Conservation (phyloP, 2,113 vertebrate genomes). For the Ammospiza nelsoni region DNA sequence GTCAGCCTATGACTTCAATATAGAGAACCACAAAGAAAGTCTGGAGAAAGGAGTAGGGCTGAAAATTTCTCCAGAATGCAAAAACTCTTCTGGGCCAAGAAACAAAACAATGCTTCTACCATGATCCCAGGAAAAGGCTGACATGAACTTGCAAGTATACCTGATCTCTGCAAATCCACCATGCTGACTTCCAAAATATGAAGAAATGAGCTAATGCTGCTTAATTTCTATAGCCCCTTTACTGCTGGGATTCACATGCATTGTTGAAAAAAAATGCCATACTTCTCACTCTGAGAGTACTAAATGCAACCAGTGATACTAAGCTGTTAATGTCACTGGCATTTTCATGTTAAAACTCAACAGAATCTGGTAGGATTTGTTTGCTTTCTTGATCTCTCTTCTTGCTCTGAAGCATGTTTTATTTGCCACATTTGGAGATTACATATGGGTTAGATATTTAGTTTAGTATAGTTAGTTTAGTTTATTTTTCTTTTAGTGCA, state of each 20-base stretch:
- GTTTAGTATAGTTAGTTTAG: background rate
- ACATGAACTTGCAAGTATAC: background rate
- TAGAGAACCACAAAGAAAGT: background rate
- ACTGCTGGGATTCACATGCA: background rate
- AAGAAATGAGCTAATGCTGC: background rate
- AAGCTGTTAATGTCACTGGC: background rate
- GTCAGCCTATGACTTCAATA: background rate
- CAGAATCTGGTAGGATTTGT: background rate
- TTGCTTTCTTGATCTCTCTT: background rate
- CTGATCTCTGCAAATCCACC: background rate
- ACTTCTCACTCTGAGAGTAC: background rate
- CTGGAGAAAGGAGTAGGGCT: background rate
- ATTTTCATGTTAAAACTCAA: background rate
- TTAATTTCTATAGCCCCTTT: background rate
- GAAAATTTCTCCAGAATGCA: background rate
- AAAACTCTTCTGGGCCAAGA: background rate
- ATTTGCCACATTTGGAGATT: background rate
- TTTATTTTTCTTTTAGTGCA: background rate
- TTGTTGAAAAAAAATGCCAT: background rate
- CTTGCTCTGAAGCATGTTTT: background rate
- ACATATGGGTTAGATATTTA: background rate
- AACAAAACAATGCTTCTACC: background rate
- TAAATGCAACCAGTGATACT: background rate
- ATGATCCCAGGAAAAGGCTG: background rate
- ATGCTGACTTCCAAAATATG: rapidly evolving